phyloP scores from a whole-genome alignment of 1,140 invertebrate species.

The Drosophila sechellia region DNA sequence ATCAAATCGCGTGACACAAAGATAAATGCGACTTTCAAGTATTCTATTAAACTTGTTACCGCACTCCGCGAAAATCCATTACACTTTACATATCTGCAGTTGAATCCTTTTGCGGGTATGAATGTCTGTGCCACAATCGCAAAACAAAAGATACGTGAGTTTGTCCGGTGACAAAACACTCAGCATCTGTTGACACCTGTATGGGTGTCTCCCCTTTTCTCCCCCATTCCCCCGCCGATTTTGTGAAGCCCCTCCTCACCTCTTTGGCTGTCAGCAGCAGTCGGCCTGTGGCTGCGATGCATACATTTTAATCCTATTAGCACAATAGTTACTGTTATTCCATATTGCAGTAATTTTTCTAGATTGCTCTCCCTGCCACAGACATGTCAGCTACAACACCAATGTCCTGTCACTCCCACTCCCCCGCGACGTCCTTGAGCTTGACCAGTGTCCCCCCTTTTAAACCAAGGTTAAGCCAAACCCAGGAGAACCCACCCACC shows the following conservation, averaged over 20 bases:
- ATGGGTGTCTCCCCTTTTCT: neutral
- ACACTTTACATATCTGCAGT: conserved; percentile 9
- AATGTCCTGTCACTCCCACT: conserved; percentile 23
- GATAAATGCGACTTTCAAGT: neutral
- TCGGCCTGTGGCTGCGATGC: conserved; percentile 4
- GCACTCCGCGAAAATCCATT: neutral
- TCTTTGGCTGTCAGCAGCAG: conserved; percentile 37
- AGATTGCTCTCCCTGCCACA: conserved; percentile 30
- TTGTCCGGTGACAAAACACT: conserved; percentile 26
- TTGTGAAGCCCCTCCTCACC: neutral
- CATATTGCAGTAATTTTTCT: conserved; percentile 58
- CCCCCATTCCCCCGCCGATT: neutral
- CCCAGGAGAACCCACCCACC: conserved; percentile 3
- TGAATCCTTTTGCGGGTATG: neutral
- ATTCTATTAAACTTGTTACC: neutral
- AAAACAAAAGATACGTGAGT: conserved; percentile 35
- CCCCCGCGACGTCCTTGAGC: conserved; percentile 50
- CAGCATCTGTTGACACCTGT: conserved; percentile 50
- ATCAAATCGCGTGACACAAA: too few species aligned
- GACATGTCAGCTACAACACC: conserved; percentile 10
- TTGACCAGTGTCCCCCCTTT: conserved; percentile 27
- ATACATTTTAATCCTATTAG: conserved; percentile 70
- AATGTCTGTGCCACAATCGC: conserved; percentile 8
- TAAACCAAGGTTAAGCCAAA: conserved; percentile 27
- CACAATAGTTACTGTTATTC: conserved; percentile 59